These are phyloP conservation scores for Phoenicopterus ruber DNA, from an alignment of 2,113 vertebrate species.

Conservation along the genomic window DNA sequence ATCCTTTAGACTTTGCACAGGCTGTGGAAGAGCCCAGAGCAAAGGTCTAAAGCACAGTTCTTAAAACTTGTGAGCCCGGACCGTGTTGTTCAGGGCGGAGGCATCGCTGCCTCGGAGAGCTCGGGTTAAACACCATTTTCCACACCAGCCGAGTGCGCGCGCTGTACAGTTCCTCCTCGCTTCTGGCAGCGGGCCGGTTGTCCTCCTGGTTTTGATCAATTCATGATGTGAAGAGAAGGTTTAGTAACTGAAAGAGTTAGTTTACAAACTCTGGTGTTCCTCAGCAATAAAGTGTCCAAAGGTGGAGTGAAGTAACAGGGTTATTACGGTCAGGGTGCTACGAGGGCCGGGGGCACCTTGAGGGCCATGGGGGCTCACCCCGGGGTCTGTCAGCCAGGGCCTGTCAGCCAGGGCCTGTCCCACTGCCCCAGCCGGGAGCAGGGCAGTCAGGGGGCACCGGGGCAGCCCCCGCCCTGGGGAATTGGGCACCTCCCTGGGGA, in stretches of 20 bases:
- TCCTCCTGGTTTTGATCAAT: not conserved
- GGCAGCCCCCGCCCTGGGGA: not conserved
- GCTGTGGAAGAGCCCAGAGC: not conserved
- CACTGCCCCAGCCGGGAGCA: not conserved
- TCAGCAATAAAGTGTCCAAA: not conserved
- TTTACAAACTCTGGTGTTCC: not conserved
- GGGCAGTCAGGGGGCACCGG: accelerated
- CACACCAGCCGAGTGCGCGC: accelerated
- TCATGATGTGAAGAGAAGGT: not conserved
- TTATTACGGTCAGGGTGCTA: not conserved
- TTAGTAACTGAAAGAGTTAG: not conserved
- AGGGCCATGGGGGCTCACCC: not conserved
- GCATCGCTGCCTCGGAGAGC: not conserved
- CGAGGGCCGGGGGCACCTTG: not conserved
- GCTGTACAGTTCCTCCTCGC: not conserved
- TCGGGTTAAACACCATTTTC: accelerated
- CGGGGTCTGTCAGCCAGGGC: not conserved
- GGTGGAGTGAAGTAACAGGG: not conserved
- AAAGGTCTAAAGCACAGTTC: not conserved
- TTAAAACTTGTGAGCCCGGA: not conserved
- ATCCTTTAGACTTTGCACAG: not conserved
- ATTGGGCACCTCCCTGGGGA: not conserved
- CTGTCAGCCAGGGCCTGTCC: not conserved
- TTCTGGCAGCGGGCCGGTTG: not conserved
- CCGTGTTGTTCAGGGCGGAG: accelerated